A percentile compares a stretch with the other conserved stretches of the same genome.
phyloP scores from a whole-genome alignment of 2,797 vertebrate species.

The Notolepis coatsorum region DNA sequence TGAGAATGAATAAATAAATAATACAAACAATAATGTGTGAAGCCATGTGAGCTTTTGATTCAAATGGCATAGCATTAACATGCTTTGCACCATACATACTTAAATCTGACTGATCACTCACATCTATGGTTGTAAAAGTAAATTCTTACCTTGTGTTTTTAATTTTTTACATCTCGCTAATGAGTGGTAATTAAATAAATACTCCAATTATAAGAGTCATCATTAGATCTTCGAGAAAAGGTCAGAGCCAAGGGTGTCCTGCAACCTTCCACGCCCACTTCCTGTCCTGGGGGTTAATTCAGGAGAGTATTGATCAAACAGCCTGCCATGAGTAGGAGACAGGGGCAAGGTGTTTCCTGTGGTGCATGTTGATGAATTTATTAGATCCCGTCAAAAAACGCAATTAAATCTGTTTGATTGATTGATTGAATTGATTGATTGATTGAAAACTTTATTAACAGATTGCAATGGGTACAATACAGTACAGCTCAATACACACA shows the following conservation, averaged over 20 bases:
- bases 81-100: slow-evolving; percentile 5
- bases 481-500: no score
- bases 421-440: no score
- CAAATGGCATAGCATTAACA: slow-evolving; percentile 26
- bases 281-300: slow-evolving; percentile 36
- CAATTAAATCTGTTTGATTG: no score
- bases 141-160: slow-evolving; percentile 2
- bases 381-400: slow-evolving; percentile 2
- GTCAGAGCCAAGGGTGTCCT: slow-evolving; percentile 53
- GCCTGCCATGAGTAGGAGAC: slow-evolving; percentile 17
- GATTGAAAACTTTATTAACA: no score
- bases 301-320: slow-evolving; percentile 54
- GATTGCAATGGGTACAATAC: no score
- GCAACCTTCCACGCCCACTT: slow-evolving; percentile 48
- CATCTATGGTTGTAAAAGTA: slow-evolving; percentile 40
- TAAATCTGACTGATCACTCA: slow-evolving; percentile 34
- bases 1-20: no score
- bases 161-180: slow-evolving; percentile 42
- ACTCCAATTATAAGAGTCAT: slow-evolving; percentile 36
- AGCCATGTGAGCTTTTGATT: slow-evolving; percentile 41
- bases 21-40: no score
- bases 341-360: neutral
- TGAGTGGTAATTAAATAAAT: slow-evolving; percentile 34
- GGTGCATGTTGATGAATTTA: slow-evolving; percentile 9
- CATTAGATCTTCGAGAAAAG: slow-evolving; percentile 56